A percentile compares a stretch with the other conserved stretches of the same genome.
phyloP scores from a whole-genome alignment of 2,797 vertebrate species.

The Propithecus deckenii region DNA sequence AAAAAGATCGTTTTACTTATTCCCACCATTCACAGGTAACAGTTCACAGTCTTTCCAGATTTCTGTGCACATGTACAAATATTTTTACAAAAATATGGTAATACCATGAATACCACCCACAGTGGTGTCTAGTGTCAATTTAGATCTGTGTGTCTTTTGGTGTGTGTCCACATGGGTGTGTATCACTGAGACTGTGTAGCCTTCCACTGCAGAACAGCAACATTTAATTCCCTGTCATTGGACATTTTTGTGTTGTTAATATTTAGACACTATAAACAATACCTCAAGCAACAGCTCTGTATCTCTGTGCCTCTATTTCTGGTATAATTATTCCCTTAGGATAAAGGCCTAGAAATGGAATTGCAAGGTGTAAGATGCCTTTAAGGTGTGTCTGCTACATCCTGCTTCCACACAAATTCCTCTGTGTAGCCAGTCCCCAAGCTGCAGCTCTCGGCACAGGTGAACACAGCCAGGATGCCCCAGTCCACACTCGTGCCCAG shows the following conservation, averaged over 20 bases:
- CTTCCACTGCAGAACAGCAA: neutral
- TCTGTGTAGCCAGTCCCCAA: slow-evolving; percentile 80
- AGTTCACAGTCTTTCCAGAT: neutral
- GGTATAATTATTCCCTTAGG: neutral
- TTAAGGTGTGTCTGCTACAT: slow-evolving; percentile 81
- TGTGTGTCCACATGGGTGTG: neutral
- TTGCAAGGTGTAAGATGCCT: neutral
- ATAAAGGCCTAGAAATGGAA: neutral
- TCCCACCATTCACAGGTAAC: neutral
- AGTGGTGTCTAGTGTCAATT: neutral
- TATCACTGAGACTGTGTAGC: neutral
- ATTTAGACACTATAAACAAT: neutral
- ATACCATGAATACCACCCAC: neutral
- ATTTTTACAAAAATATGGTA: neutral
- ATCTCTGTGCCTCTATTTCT: neutral
- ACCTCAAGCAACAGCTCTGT: neutral
- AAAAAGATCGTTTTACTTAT: neutral
- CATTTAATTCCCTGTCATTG: neutral
- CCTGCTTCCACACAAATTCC: slow-evolving; percentile 98
- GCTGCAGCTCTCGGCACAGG: slow-evolving; percentile 89
- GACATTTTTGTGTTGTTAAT: neutral
- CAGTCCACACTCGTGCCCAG: slow-evolving; percentile 95
- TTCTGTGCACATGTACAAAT: neutral
- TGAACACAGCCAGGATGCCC: slow-evolving; percentile 92
- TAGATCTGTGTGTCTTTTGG: neutral